Conservation (phyloP, 2,888 invertebrate species). For the Eupelmus urozonus region DNA sequence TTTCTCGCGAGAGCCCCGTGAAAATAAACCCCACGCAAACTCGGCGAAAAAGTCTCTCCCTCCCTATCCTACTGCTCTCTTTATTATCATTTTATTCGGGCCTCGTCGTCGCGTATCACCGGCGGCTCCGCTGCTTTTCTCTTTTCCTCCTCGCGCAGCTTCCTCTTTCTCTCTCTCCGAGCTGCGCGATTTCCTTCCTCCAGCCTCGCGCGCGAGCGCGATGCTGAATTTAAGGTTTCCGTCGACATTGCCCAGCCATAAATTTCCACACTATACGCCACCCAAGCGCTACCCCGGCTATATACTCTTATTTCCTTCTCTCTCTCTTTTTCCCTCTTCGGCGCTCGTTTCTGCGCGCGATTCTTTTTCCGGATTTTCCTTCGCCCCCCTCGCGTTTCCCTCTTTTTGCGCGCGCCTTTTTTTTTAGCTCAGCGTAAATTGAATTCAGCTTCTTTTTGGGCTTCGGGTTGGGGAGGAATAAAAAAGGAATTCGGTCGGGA, state of each 20-base stretch:
- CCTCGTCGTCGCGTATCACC: background rate
- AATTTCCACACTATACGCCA: conserved; percentile 60
- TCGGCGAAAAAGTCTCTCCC: conserved; percentile 1
- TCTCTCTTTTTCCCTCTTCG: conserved; percentile 21
- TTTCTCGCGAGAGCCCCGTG: too few relatives aligned
- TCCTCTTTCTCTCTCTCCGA: background rate
- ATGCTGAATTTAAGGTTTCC: conserved; percentile 76
- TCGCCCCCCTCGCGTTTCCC: background rate
- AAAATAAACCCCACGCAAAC: background rate
- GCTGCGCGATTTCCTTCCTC: conserved; percentile 52
- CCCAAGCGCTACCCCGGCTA: background rate
- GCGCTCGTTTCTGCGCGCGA: conserved; percentile 8
- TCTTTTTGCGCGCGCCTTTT: conserved; percentile 1
- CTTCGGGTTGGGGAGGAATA: background rate
- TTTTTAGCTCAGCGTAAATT: conserved; percentile 10
- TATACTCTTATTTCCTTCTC: conserved; percentile 5
- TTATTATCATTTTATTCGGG: conserved; percentile 76
- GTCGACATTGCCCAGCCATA: conserved; percentile 67
- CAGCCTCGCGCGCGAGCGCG: conserved; percentile 61
- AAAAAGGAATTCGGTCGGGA: too few relatives aligned
- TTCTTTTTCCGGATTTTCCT: conserved; percentile 10
- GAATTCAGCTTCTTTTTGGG: conserved; percentile 30
- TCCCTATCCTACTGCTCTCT: conserved; percentile 61
- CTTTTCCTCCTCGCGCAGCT: conserved; percentile 30
- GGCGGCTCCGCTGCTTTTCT: conserved; percentile 26